Conservation (phyloP, 2,888 invertebrate genomes). For the Xanthia togata region DNA sequence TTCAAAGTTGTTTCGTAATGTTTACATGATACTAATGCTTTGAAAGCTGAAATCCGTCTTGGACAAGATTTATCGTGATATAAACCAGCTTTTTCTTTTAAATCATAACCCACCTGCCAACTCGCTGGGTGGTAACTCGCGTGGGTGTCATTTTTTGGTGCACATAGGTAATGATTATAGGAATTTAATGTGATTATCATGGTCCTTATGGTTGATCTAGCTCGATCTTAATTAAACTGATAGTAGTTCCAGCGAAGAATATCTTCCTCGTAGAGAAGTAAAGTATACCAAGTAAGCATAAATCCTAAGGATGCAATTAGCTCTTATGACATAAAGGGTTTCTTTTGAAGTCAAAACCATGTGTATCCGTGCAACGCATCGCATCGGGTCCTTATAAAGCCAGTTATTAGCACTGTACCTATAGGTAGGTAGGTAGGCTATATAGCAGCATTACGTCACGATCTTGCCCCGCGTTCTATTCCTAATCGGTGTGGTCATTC, state of each 20-base stretch:
- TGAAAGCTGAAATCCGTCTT: slow-evolving; percentile 22
- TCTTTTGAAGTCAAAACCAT: slow-evolving; percentile 41
- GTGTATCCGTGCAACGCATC: slow-evolving; percentile 27
- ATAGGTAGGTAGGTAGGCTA: slow-evolving; percentile 35
- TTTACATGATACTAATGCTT: slow-evolving; percentile 50
- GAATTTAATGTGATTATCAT: background rate
- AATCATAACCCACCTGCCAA: background rate
- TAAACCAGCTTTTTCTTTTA: slow-evolving; percentile 27
- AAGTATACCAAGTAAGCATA: slow-evolving; percentile 22
- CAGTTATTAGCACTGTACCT: slow-evolving; percentile 53
- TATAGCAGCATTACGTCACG: slow-evolving; percentile 70
- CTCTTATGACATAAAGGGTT: slow-evolving; percentile 16
- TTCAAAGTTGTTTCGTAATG: slow-evolving; percentile 20
- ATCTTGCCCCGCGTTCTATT: slow-evolving; percentile 71
- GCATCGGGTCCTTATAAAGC: slow-evolving; percentile 58
- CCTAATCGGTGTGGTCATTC: slow-evolving; percentile 80
- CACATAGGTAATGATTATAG: background rate
- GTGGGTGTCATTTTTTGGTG: background rate
- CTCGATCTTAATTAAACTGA: background rate
- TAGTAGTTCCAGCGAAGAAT: slow-evolving; percentile 27
- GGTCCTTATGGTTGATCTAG: background rate
- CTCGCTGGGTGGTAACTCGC: background rate
- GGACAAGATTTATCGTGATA: slow-evolving; percentile 30
- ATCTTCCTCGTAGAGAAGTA: background rate
- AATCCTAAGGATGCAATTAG: slow-evolving; percentile 34